Evolutionary conservation across 2,888 invertebrate species (phyloP), one percentile per base, ranked within the genome.

Genomic region (Cephalotes varians): DNA sequence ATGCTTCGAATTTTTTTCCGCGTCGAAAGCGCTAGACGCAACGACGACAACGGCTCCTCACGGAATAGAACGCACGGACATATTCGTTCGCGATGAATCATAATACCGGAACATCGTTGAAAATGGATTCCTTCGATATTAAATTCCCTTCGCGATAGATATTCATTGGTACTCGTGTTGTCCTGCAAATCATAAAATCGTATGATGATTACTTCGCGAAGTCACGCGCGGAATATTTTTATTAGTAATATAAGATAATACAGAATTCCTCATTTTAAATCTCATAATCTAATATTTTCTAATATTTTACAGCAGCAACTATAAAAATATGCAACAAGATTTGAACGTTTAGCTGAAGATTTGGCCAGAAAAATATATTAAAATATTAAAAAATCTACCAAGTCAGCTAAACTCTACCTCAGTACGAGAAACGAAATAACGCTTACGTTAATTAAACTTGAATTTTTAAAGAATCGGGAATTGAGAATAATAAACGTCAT

Each of bases 71-170:
- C 85, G 73, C 54, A 44, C 76, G 84, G 60, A 76, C 71, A 76
- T 83, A 84, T 69, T 81, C 85, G 76, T 83, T 49, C 81, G 40
- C 67, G 84, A 87, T 87, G 84, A 87, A 84, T 85, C 87, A 85
- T 85, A 84, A 87, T 87, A 76, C 76, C 74, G 67, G 83, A 77
- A 81, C 74, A 81, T 62, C 81, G 74, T 64, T 64, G 76, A 79
- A 79, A 88, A 88, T 82, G 88, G 79, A 88, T 88, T 86, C 83
- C 82, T 34, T 54, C 60, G 83, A 86, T 88, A 83, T 88, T 88
- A 88, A 88, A 88, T 87, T 87, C 85, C 82, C 79, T 47, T 54
- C 31, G 62, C 60, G 58, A 65, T 28, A 72, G 67, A 77, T 84
- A 81, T 84, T 81, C 84, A 28, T 60, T 12, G 73, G 71, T 62